Evolutionary conservation across 1,140 invertebrate species (phyloP).

Genomic region (Eubasilissa regina): DNA sequence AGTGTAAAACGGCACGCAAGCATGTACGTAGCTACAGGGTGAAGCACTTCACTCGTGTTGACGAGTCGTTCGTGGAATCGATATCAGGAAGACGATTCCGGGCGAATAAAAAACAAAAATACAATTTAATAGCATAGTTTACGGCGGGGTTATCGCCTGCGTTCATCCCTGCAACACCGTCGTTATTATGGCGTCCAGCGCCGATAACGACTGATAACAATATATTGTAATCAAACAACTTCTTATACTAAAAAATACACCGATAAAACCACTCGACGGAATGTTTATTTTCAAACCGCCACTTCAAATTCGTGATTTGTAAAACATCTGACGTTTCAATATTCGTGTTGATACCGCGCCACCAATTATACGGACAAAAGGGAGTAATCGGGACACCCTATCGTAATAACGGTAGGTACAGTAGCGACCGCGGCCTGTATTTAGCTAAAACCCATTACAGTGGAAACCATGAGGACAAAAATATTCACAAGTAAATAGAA

Average conservation of each 20-base stretch:
- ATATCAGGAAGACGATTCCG: conserved; percentile 36
- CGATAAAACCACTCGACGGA: not conserved
- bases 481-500: no score
- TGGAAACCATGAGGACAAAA: no score
- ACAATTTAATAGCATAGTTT: conserved; percentile 31
- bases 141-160: conserved; percentile 26
- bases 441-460: no score
- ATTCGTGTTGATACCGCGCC: no score
- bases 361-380: no score
- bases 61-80: not conserved
- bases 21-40: no score
- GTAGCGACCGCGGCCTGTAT: no score
- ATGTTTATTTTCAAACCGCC: not conserved
- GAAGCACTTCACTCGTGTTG: not conserved
- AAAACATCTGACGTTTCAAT: no score
- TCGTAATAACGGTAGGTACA: no score
- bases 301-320: not conserved
- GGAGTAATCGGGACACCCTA: no score
- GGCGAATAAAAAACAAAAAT: conserved; percentile 29
- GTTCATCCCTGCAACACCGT: conserved; percentile 2
- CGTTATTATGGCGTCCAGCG: conserved; percentile 29
- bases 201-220: conserved; percentile 24
- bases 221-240: conserved; percentile 18
- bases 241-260: not conserved
- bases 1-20: not conserved